A percentile compares a stretch with the other conserved stretches of the same genome.
Conservation (phyloP, 2,888 invertebrate genomes). For the Netelia melanura region DNA sequence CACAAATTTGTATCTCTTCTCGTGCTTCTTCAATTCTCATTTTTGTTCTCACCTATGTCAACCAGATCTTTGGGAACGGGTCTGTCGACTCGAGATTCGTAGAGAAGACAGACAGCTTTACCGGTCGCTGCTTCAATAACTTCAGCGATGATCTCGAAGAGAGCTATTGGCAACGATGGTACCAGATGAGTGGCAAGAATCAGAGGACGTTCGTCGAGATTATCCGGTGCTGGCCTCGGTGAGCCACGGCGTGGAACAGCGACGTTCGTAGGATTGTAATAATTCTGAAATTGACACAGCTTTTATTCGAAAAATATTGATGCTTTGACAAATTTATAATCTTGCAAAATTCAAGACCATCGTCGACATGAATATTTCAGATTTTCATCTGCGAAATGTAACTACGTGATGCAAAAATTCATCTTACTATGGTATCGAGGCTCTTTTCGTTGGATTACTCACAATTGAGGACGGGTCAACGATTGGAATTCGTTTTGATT, state of each 20-base stretch:
- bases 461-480: slow-evolving; percentile 50
- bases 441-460: slow-evolving; percentile 29
- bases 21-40: slow-evolving; percentile 6
- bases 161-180: slow-evolving; percentile 78
- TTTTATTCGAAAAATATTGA: slow-evolving; percentile 18
- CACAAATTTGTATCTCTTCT: not conserved
- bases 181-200: slow-evolving; percentile 79
- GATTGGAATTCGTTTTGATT: slow-evolving; percentile 46
- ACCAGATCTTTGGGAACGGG: slow-evolving; percentile 76
- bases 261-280: slow-evolving; percentile 69
- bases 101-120: slow-evolving; percentile 75
- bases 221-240: slow-evolving; percentile 19
- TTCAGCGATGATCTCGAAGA: slow-evolving; percentile 79
- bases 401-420: not conserved
- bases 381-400: not conserved
- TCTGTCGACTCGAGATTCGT: slow-evolving; percentile 76
- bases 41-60: slow-evolving; percentile 76
- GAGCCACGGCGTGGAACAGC: slow-evolving; percentile 74
- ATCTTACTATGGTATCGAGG: not conserved
- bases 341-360: not conserved
- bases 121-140: slow-evolving; percentile 77
- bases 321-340: not conserved
- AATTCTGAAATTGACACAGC: slow-evolving; percentile 54
- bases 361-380: not conserved
- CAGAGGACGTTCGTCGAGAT: slow-evolving; percentile 74